Evolutionary conservation across 2,113 vertebrate species (phyloP).

Genomic region (Lates calcarifer): DNA sequence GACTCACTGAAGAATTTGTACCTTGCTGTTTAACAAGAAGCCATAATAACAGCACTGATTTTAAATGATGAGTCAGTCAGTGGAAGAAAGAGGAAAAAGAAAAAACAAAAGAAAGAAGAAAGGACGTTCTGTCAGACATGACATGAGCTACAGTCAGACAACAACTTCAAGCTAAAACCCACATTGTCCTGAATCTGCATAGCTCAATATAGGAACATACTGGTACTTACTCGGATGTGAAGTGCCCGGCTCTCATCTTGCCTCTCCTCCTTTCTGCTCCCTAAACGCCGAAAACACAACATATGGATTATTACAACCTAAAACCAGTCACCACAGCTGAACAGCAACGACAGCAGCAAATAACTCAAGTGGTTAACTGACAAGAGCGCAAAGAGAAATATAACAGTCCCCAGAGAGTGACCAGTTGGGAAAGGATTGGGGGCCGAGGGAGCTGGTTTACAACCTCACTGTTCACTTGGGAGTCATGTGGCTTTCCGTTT

Average conservation of each 20-base stretch:
- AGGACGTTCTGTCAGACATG: background rate
- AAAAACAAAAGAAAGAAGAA: background rate
- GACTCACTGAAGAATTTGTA: background rate
- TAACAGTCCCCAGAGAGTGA: conserved; percentile 28
- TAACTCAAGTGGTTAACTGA: conserved; percentile 28
- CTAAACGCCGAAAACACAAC: conserved; percentile 74
- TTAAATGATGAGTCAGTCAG: background rate
- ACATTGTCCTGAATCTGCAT: conserved; percentile 15
- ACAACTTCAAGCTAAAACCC: conserved; percentile 27
- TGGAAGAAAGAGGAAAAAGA: background rate
- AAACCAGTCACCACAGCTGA: conserved; percentile 16
- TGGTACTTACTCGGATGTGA: conserved; percentile 76
- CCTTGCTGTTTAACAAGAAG: background rate
- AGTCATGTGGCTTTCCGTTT: conserved; percentile 25
- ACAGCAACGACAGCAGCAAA: conserved; percentile 25
- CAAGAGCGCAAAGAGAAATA: conserved; percentile 36
- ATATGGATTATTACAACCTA: conserved; percentile 38
- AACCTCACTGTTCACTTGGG: conserved; percentile 21
- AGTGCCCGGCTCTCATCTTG: conserved; percentile 63
- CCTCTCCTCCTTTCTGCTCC: conserved; percentile 71
- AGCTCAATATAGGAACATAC: conserved; percentile 15
- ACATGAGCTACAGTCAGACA: conserved; percentile 3
- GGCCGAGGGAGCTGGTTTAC: conserved; percentile 42
- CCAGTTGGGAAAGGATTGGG: conserved; percentile 19
- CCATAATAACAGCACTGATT: background rate